Conservation (phyloP, 2,797 vertebrate species). For the Masticophis lateralis region DNA sequence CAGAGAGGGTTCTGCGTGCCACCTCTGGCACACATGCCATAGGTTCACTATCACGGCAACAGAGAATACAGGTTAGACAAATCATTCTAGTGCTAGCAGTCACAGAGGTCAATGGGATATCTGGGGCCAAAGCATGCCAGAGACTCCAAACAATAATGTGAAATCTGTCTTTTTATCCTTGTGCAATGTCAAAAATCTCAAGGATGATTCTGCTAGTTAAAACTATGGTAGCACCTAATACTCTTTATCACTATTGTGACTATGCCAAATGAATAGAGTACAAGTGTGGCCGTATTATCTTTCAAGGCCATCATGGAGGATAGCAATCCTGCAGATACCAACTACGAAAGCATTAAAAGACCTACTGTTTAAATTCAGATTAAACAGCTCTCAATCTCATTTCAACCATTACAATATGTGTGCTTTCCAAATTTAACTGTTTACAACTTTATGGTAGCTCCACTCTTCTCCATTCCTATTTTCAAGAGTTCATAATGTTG, state of each 20-base stretch:
- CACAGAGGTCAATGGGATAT: background rate
- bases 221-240: background rate
- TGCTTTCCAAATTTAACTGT: background rate
- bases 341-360: background rate
- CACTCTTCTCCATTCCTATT: background rate
- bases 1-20: too few relatives aligned
- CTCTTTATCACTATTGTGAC: background rate
- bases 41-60: too few relatives aligned
- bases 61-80: background rate
- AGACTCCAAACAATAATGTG: background rate
- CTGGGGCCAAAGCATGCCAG: background rate
- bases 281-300: background rate
- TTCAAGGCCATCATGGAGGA: background rate
- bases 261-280: background rate
- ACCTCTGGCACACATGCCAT: too few relatives aligned
- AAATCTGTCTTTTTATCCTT: background rate
- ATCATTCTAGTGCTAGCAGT: background rate
- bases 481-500: background rate
- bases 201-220: background rate
- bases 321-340: background rate
- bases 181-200: background rate
- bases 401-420: background rate
- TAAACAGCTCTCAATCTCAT: background rate
- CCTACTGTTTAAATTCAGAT: background rate
- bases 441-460: background rate